A percentile compares a stretch with the other conserved stretches of the same genome.
phyloP scores from a whole-genome alignment of 1,140 invertebrate genomes.

The Hyphantria cunea region DNA sequence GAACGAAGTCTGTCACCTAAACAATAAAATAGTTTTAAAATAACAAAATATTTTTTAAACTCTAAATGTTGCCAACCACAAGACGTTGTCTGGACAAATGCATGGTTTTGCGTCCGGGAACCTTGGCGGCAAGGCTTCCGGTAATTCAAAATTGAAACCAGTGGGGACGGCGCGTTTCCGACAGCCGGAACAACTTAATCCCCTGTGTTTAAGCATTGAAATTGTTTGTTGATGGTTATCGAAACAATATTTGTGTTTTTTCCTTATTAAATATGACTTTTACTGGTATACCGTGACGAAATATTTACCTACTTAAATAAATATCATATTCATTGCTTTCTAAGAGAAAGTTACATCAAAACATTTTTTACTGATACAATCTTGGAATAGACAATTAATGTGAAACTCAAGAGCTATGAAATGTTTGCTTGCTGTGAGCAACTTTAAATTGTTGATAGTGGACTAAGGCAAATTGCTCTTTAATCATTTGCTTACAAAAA shows the following conservation, averaged over 20 bases:
- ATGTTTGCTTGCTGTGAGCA: too few species aligned
- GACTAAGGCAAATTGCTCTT: too few species aligned
- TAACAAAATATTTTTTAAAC: background rate
- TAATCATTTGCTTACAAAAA: too few species aligned
- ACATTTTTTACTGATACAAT: too few species aligned
- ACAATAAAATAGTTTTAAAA: background rate
- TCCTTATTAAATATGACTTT: background rate
- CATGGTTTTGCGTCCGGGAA: slow-evolving; percentile 32
- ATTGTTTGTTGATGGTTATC: slow-evolving; percentile 14
- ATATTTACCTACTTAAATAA: background rate
- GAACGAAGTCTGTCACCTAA: too few species aligned
- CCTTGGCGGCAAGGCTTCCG: slow-evolving; percentile 48
- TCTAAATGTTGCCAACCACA: slow-evolving; percentile 6
- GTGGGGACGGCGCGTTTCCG: slow-evolving; percentile 46
- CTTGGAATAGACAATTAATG: too few species aligned
- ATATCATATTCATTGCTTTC: too few species aligned
- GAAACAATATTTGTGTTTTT: slow-evolving; percentile 10
- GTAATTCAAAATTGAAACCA: slow-evolving; percentile 38
- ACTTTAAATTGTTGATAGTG: too few species aligned
- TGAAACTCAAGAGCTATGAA: too few species aligned
- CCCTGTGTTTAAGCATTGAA: slow-evolving; percentile 47
- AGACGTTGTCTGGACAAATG: slow-evolving; percentile 7
- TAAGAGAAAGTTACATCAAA: too few species aligned
- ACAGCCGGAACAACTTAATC: slow-evolving; percentile 44
- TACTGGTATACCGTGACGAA: background rate